Evolutionary conservation across 2,888 invertebrate genomes (phyloP).

Genomic region (Dastarcus helophoroides): DNA sequence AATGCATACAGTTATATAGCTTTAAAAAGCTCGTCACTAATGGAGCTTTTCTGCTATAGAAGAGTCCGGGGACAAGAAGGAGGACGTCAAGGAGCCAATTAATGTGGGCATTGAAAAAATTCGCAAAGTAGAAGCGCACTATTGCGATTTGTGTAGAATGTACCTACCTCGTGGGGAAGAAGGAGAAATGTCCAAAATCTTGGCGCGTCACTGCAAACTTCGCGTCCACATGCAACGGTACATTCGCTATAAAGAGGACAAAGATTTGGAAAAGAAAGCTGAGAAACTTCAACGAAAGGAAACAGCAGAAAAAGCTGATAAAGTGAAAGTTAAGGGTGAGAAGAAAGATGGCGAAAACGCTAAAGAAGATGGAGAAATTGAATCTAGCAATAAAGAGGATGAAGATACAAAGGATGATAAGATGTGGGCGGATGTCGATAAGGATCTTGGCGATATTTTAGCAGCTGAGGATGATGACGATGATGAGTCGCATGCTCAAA

Average conservation of each 20-base stretch:
- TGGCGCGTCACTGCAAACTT: slow-evolving; percentile 54
- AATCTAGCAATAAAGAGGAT: slow-evolving; percentile 23
- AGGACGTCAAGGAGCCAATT: slow-evolving; percentile 49
- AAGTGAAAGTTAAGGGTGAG: slow-evolving; percentile 29
- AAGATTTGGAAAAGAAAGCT: slow-evolving; percentile 58
- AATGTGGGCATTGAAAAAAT: slow-evolving; percentile 69
- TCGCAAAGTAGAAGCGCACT: slow-evolving; percentile 65
- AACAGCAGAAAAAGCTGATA: slow-evolving; percentile 39
- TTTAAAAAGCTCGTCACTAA: no score
- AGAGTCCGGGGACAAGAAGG: slow-evolving; percentile 27
- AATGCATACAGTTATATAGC: no score
- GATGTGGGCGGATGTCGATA: slow-evolving; percentile 72
- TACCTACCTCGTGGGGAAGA: slow-evolving; percentile 54
- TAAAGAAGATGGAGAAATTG: slow-evolving; percentile 23
- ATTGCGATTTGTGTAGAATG: slow-evolving; percentile 68
- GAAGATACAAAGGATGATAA: slow-evolving; percentile 53
- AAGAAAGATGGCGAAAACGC: slow-evolving; percentile 13
- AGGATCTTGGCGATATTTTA: slow-evolving; percentile 65
- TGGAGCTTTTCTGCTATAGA: no score
- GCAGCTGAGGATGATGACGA: slow-evolving; percentile 60
- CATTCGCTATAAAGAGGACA: slow-evolving; percentile 65
- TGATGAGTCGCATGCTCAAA: slow-evolving; percentile 47
- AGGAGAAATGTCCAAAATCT: slow-evolving; percentile 18
- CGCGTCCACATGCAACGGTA: slow-evolving; percentile 66
- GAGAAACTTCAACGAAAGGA: slow-evolving; percentile 55